Evolutionary conservation across 2,888 invertebrate genomes (phyloP), one percentile per base, ranked within the genome.

Genomic region (Pyralis farinalis): DNA sequence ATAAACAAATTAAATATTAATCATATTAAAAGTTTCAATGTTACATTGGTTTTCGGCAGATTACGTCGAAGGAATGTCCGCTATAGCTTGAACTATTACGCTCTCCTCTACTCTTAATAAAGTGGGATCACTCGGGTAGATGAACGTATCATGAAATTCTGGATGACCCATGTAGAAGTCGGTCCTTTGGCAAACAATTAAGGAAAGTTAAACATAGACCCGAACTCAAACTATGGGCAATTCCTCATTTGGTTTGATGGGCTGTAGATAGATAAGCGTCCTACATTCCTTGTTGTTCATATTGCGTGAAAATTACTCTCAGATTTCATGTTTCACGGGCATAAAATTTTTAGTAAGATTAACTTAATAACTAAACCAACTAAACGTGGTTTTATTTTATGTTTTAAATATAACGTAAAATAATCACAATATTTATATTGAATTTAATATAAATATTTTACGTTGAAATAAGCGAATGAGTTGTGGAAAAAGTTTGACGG

Each of bases 111-210:
- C 31, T 10, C 7, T 5, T 31, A 30, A 12, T 9, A n/a, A 33
- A 22, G 20, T 31, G 8, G 25, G 8, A 12, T 32, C 12, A 22
- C 27, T 37, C 9, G 10, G 41, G 40, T 42, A 45, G 68, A 37
- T 63, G 62, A 49, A 20, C 20, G 37, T 55, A 53, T 1, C 22
- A 5, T 12, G 20, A 29, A 37, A 40, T n/a, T 11, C 29, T 42
- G 50, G 53, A 31, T 34, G 20, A 37, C 37, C 39, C 33, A 28
- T 20, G 32, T 33, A 54, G 55, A 57, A 66, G 63, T 59, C 56
- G 63, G 61, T 64, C 68, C 70, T 58, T 60, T 63, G 59, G 71
- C 71, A 80, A 81, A 82, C 81, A 82, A 81, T 83, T 81, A 79
- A 71, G 49, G 60, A 63, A 82, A 81, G 78, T 81, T 81, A 81